Evolutionary conservation across 2,113 vertebrate species (phyloP), one percentile per base, ranked within the genome.

Genomic region (Paratilapia polleni): DNA sequence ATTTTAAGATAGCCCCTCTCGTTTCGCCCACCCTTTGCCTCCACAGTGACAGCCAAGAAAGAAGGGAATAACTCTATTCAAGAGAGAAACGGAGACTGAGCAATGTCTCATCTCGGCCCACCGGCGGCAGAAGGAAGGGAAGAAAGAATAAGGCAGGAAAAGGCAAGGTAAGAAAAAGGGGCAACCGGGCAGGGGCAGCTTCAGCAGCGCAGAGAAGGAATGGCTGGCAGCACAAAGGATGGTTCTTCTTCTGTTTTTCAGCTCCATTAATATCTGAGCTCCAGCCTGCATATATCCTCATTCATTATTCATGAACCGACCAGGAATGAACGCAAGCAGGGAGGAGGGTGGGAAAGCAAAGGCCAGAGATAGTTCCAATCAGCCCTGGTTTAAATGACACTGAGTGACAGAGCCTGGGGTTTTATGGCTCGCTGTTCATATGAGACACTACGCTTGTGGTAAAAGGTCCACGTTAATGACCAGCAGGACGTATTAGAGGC

Each of bases 241-340:
- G 92, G 93, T 93, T 96, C 89, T 95, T 93, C 95, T 94, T 96
- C 96, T 95, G 96, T 94, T 96, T 95, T 96, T 96, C 94, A 95
- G 94, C 96, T 96, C 97, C 97, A 98, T 98, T 99, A 98, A 97
- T 97, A 97, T 96, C 96, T 92, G 94, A 91, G 95, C 91, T 95
- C 95, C 87, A 94, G 90, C 92, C 93, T 95, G 97, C 96, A 96
- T 96, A 96, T 96, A 96, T 96, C 95, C 96, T 97, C 97, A 98
- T 98, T 97, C 97, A 98, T 98, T 98, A 99, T 99, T 99, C 98
- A 99, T 98, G 96, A 96, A 94, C 89, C 95, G 94, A 93, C 96
- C 97, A 96, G 97, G 95, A 96, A 96, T 66, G 84, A 87, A 83
- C 63, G 80, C 84, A 66, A 91, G 92, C 83, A 22, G 87, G 84